These are phyloP conservation scores for Spinibarbus caldwelli DNA, from an alignment of 2,797 vertebrate genomes.

Conservation along the genomic window DNA sequence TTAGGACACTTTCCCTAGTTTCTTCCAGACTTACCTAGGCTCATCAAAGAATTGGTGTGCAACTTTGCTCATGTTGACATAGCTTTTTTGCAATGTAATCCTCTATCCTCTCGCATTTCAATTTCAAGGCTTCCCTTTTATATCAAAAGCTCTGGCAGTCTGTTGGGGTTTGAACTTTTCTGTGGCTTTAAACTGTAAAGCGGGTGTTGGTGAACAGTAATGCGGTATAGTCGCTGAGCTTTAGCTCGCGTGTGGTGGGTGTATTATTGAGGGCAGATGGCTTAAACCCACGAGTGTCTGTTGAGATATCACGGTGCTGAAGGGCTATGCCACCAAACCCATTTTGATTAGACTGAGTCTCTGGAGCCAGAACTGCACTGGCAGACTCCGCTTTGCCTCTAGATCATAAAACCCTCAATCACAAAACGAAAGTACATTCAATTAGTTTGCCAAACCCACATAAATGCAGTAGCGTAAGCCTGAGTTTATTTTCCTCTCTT, in stretches of 20 bases:
- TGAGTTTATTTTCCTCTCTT: conserved; percentile 45
- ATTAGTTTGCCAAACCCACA: conserved; percentile 55
- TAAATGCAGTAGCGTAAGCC: conserved; percentile 38
- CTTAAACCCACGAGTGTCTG: conserved; percentile 64
- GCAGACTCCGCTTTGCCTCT: conserved; percentile 63
- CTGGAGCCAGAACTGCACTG: conserved; percentile 62
- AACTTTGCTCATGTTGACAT: conserved; percentile 41
- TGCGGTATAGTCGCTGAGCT: conserved; percentile 48
- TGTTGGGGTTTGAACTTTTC: conserved; percentile 43
- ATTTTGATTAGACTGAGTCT: conserved; percentile 72
- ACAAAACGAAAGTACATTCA: conserved; percentile 56
- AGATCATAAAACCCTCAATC: conserved; percentile 71
- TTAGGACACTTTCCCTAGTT: not conserved
- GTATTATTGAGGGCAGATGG: conserved; percentile 66
- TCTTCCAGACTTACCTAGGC: conserved; percentile 18
- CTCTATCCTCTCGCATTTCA: conserved; percentile 29
- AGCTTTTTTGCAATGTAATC: conserved; percentile 24
- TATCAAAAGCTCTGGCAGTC: conserved; percentile 42
- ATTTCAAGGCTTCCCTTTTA: conserved; percentile 41
- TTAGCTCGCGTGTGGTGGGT: conserved; percentile 47
- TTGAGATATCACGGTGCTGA: conserved; percentile 69
- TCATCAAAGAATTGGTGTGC: conserved; percentile 23
- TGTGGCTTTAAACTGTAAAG: conserved; percentile 48
- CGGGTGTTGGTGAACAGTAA: conserved; percentile 46
- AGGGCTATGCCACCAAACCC: conserved; percentile 69